phyloP scores from a whole-genome alignment of 2,113 vertebrate species.

The Campylomormyrus numenius region DNA sequence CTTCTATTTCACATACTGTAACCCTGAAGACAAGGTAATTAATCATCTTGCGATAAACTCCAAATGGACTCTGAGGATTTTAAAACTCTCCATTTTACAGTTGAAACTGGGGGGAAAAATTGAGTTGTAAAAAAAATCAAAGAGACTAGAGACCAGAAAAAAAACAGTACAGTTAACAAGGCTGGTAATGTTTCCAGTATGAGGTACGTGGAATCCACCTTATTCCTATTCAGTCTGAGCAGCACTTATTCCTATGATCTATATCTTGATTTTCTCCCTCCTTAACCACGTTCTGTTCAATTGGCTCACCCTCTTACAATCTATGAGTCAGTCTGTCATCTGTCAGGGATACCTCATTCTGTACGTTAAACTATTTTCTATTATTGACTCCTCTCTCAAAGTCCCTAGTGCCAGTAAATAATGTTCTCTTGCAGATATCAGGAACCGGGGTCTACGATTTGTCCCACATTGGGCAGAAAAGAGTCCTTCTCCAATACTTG shows the following conservation, averaged over 20 bases:
- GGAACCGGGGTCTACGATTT: conserved; percentile 22
- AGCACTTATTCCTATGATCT: conserved; percentile 30
- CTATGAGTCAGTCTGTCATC: conserved; percentile 41
- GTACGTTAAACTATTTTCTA: conserved; percentile 50
- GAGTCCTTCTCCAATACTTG: conserved; percentile 37
- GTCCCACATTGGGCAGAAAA: conserved; percentile 21
- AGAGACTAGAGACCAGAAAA: neutral
- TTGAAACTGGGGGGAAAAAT: neutral
- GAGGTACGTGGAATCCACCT: neutral
- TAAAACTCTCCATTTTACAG: neutral
- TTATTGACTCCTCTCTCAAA: conserved; percentile 49
- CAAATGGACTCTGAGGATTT: neutral
- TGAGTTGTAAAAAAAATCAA: neutral
- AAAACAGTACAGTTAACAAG: neutral
- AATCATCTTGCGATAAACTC: neutral
- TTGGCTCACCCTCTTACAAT: conserved; percentile 8
- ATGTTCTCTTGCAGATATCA: conserved; percentile 21
- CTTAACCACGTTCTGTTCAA: conserved; percentile 23
- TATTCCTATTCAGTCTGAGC: conserved; percentile 16
- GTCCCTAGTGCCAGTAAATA: conserved; percentile 30
- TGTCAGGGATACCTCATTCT: conserved; percentile 50
- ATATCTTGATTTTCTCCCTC: conserved; percentile 32
- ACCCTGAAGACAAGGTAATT: conserved; percentile 11
- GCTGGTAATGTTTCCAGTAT: neutral
- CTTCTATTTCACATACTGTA: neutral